phyloP scores from a whole-genome alignment of 2,888 invertebrate species.

The Synanthedon myopaeformis region DNA sequence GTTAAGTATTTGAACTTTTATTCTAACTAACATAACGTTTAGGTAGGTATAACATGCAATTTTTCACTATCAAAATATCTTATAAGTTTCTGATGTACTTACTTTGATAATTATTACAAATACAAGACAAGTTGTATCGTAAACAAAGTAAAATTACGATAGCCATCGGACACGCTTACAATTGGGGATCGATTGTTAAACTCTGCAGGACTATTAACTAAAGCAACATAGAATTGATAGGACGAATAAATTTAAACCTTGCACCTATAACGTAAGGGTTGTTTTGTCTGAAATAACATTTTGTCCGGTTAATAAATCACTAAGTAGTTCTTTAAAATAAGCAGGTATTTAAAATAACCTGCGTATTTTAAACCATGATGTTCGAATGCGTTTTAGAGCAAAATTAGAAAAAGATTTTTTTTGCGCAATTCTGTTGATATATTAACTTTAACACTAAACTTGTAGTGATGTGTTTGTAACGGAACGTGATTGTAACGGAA shows the following conservation, averaged over 20 bases:
- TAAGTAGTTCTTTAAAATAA: constrained; percentile 10
- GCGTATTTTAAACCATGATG: constrained; percentile 36
- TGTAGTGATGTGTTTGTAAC: too few species aligned
- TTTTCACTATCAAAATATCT: neutral
- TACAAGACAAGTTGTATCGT: constrained; percentile 40
- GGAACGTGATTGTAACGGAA: too few species aligned
- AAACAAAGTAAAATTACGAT: constrained; percentile 51
- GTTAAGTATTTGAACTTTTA: too few species aligned
- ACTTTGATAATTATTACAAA: constrained; percentile 23
- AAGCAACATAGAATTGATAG: constrained; percentile 7
- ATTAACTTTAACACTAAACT: too few species aligned
- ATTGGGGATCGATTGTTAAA: constrained; percentile 45
- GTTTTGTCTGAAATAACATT: constrained; percentile 1
- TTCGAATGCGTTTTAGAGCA: constrained; percentile 54
- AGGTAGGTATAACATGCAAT: too few species aligned
- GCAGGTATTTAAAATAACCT: constrained; percentile 30
- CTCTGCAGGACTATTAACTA: constrained; percentile 29
- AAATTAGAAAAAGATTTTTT: constrained; percentile 16
- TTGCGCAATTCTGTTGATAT: constrained; percentile 1
- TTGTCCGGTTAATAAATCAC: constrained; percentile 15
- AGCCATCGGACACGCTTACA: constrained; percentile 28
- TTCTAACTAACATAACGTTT: too few species aligned
- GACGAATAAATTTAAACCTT: constrained; percentile 10
- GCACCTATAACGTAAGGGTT: constrained; percentile 3
- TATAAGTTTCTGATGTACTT: constrained; percentile 3